Conservation (phyloP, 2,113 vertebrate genomes). For the Gobius niger region DNA sequence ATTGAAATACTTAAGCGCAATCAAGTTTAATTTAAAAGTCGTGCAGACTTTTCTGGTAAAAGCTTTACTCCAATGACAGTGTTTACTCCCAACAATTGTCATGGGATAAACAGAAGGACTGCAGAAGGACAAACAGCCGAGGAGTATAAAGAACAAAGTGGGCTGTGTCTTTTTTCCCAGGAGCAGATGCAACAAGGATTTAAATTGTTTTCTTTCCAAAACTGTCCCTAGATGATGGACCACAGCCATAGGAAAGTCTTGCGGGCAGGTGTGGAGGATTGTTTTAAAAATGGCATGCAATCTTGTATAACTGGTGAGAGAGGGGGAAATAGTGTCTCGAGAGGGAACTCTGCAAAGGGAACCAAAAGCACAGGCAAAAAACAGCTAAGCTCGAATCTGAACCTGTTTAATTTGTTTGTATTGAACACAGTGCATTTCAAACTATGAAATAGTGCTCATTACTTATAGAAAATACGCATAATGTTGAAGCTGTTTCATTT, state of each 20-base stretch:
- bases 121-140: neutral
- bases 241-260: conserved; percentile 30
- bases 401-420: neutral
- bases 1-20: conserved; percentile 7
- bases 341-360: neutral
- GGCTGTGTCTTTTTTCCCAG: conserved; percentile 17
- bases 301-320: conserved; percentile 19
- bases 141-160: conserved; percentile 1
- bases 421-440: neutral
- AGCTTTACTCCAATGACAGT: neutral
- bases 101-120: conserved; percentile 1
- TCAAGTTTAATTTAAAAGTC: neutral
- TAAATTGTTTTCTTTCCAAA: conserved; percentile 15
- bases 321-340: neutral
- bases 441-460: neutral
- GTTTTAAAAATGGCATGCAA: conserved; percentile 32
- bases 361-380: neutral
- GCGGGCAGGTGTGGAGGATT: conserved; percentile 42
- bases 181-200: conserved; percentile 9
- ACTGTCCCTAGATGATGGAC: conserved; percentile 15
- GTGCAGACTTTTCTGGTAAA: neutral
- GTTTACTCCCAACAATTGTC: neutral
- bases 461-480: too few species aligned
- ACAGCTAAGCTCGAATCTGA: too few species aligned
- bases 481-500: too few species aligned